Percentiles rank a stretch among this genome's conserved stretches.
Evolutionary conservation across 2,797 vertebrate genomes (phyloP).

Genomic region (Megaceryle alcyon): DNA sequence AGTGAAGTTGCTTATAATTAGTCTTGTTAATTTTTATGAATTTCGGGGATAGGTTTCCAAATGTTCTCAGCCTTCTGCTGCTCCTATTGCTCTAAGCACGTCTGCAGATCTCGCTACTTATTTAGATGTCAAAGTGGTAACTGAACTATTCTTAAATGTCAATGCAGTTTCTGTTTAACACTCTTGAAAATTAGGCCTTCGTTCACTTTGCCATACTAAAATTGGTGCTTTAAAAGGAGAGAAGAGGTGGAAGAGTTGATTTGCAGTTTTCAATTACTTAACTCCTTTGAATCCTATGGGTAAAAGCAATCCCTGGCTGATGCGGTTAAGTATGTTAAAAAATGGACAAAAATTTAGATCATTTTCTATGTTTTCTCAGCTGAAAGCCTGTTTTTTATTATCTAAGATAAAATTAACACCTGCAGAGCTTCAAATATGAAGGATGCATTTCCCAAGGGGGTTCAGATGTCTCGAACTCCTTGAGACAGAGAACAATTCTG

Average conservation of each 20-base stretch:
- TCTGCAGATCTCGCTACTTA: background rate
- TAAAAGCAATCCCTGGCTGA: background rate
- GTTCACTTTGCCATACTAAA: background rate
- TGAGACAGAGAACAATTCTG: background rate
- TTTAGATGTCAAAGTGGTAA: slow-evolving; percentile 47
- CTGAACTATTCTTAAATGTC: slow-evolving; percentile 62
- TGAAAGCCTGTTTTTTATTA: background rate
- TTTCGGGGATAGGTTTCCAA: slow-evolving; percentile 15
- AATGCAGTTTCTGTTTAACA: background rate
- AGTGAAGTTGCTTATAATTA: slow-evolving; percentile 44
- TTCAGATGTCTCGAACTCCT: slow-evolving; percentile 1
- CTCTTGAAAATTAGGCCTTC: slow-evolving; percentile 11
- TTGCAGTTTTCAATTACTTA: background rate
- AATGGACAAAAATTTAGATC: background rate
- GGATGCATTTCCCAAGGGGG: background rate
- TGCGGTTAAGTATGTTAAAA: background rate
- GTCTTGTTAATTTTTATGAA: slow-evolving; percentile 50
- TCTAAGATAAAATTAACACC: background rate
- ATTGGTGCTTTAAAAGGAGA: background rate
- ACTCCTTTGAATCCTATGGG: background rate
- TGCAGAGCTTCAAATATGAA: background rate
- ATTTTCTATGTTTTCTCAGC: background rate
- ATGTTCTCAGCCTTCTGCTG: slow-evolving; percentile 60
- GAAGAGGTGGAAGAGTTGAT: background rate
- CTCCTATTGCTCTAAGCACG: background rate